Evolutionary conservation across 1,140 invertebrate species (phyloP).

Genomic region (Glossosoma conforme): DNA sequence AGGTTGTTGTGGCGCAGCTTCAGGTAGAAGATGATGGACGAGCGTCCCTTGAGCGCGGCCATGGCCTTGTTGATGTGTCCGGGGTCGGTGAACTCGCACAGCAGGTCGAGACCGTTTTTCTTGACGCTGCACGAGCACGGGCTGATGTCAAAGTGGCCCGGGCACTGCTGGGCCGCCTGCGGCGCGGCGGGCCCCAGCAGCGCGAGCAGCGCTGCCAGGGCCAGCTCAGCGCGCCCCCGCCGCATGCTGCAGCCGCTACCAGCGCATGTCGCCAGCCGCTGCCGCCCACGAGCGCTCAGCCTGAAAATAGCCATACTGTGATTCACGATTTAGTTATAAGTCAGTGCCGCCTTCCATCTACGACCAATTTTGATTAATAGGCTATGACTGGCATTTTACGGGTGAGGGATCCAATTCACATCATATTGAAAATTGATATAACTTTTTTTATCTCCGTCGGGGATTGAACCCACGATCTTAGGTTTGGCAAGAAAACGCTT

Average conservation of each 20-base stretch:
- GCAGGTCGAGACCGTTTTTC: conserved; percentile 78
- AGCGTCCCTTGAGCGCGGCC: conserved; percentile 68
- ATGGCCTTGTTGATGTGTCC: conserved; percentile 65
- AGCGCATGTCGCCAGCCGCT: not conserved
- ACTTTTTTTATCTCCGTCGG: too few species aligned
- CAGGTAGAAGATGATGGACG: conserved; percentile 77
- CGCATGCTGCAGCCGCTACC: not conserved
- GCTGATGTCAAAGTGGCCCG: conserved; percentile 61
- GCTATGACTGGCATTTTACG: too few species aligned
- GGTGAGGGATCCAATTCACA: too few species aligned
- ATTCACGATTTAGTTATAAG: too few species aligned
- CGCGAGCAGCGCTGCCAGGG: conserved; percentile 36
- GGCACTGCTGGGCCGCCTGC: conserved; percentile 62
- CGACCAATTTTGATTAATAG: too few species aligned
- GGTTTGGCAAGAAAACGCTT: too few species aligned
- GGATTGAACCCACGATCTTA: too few species aligned
- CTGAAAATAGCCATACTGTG: too few species aligned
- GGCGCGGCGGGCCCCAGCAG: conserved; percentile 36
- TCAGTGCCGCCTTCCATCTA: too few species aligned
- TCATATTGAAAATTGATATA: too few species aligned
- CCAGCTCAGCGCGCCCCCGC: conserved; percentile 10
- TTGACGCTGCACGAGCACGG: conserved; percentile 79
- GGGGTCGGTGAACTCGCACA: conserved; percentile 78
- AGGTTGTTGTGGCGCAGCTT: conserved; percentile 79
- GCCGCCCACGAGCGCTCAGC: not conserved